Base-by-base conservation (phyloP, 2,888 invertebrate genomes). In the Linyphia triangularis region DNA sequence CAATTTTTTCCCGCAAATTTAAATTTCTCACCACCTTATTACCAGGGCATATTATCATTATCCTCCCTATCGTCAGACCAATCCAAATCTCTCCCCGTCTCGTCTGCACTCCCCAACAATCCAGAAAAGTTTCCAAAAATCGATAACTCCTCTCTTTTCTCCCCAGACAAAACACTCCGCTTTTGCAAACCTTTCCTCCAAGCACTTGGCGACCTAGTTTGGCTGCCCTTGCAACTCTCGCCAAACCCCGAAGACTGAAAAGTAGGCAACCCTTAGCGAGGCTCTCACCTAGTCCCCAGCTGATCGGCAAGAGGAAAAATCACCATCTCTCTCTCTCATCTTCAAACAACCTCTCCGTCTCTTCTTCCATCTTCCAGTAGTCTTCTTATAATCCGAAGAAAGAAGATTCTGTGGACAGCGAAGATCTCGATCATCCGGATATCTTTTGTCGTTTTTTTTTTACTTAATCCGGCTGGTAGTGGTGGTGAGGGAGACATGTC, bases 201-300 rank as follows among this genome's bases (percentile, higher is more conserved):
- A 28, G 13, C 26, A 24, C 10, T 51, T 67, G 79, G 79, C 79
- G 67, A 30, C 63, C n/a, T n/a, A n/a, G n/a, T 7, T 51, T 51
- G 51, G 51, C 51, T 5, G 2, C 28, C 63, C 1, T 28, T 13
- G 40, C 16, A 43, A 26, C 43, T 28, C 28, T 22, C 65, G 67
- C 67, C 69, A 28, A 61, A n/a, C 24, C 16, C 43, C 33, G 28
- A 28, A 19, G n/a, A 24, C 16, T 4, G 63, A 51, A 16, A 40
- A 75, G n/a, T 10, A 51, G 30, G 81, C 75, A 86, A 81, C 86
- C 86, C 81, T 75, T 16, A 26, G n/a, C 59, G 70, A 28, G 28
- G 81, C 51, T 81, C 79, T 86, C 67, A 5, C n/a, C n/a, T n/a
- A n/a, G n/a, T n/a, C 51, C 67, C 73, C 86, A 86, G 86, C 86